Conservation (phyloP, 2,797 vertebrate genomes). For the Peromyscus eremicus region DNA sequence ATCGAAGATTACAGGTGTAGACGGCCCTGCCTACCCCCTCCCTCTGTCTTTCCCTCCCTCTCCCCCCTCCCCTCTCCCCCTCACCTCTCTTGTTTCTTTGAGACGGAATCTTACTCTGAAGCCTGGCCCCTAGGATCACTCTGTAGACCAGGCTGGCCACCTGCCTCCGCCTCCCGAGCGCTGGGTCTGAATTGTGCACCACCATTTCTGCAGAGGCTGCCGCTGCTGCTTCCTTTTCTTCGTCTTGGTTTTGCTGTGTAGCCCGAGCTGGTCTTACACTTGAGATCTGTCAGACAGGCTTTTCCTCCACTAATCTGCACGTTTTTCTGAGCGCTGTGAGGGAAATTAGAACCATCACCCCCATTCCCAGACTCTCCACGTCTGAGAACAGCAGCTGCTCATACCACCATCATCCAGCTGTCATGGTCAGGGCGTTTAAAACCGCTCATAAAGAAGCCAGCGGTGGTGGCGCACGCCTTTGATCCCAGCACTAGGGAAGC, state of each 20-base stretch:
- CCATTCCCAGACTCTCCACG: neutral
- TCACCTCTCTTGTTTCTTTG: neutral
- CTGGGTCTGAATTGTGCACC: neutral
- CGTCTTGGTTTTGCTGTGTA: neutral
- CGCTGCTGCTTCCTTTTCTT: neutral
- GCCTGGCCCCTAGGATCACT: neutral
- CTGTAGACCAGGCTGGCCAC: neutral
- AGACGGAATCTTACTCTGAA: neutral
- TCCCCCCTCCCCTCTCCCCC: rapidly evolving
- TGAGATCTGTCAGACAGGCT: neutral
- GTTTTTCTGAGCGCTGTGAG: neutral
- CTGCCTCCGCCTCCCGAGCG: neutral
- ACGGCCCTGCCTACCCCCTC: neutral
- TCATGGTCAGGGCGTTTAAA: neutral
- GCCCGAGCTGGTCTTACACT: neutral
- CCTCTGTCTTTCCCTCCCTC: too few species aligned
- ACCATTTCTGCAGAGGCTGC: too few species aligned
- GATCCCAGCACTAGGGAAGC: neutral
- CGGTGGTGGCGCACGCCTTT: neutral
- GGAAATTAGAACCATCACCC: neutral
- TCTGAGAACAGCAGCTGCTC: neutral
- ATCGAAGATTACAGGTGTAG: neutral
- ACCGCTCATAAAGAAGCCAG: neutral
- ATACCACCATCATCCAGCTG: neutral
- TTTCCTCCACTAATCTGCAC: neutral